Evolutionary conservation across 2,113 vertebrate species (phyloP), one percentile per base, ranked within the genome.

Genomic region (Callocephalon fimbriatum): DNA sequence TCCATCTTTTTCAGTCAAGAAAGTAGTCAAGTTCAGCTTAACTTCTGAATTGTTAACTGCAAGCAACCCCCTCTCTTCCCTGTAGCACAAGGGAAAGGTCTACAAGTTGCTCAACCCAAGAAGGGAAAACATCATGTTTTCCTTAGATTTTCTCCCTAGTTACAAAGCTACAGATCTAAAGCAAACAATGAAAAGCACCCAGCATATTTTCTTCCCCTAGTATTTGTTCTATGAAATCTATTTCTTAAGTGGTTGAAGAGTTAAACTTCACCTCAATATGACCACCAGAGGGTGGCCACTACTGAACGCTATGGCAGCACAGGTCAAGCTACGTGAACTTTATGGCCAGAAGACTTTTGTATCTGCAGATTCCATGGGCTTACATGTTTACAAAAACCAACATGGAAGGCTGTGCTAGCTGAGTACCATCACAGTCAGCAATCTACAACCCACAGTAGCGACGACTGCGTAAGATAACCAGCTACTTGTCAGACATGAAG

Each of bases 21-120:
- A 89, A 94, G 83, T 79, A 95, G 91, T 78, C 80, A 85, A 85
- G 73, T 89, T 61, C 32, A 4, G 50, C 26, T 47, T 18, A 85
- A 89, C 81, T 95, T 85, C 47, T 25, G 10, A 37, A 20, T 0
- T 59, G 31, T 75, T 53, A 65, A 51, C 50, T 72, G 83, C n/a
- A 21, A 66, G 82, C 48, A 84, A 27, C 27, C 31, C 15, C 50
- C 40, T 51, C 59, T 53, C 48, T 44, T 81, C 68, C 48, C 80
- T 63, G 26, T 4, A 56, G 51, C 56, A 58, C 15, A 9, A 8
- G 12, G 20, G 18, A 66, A 26, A 68, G 19, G 32, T 81, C 67
- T 70, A 2, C n/a, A 37, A 54, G 44, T 2, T 44, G 25, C 16
- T 73, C 92, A 58, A 1, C 0, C 2, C 47, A 59, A 48, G 38